Evolutionary conservation across 2,113 vertebrate species (phyloP).

Genomic region (Forbesichthys papilliferus): DNA sequence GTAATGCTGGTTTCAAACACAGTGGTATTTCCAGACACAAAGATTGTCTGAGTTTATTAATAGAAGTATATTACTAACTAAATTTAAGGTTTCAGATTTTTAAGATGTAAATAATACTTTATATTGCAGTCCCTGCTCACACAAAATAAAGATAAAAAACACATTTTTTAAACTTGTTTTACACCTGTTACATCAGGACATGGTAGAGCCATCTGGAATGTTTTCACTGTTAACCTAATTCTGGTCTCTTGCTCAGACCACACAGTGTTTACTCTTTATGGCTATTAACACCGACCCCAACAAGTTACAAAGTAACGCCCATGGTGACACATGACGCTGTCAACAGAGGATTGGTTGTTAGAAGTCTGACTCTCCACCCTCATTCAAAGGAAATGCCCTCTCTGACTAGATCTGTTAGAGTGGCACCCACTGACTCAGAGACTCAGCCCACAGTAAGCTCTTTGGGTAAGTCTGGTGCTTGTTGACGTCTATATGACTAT

Average conservation of each 20-base stretch:
- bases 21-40: too few relatives aligned
- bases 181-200: neutral
- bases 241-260: neutral
- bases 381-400: slow-evolving; percentile 25
- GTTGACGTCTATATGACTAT: slow-evolving; percentile 44
- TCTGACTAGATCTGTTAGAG: slow-evolving; percentile 8
- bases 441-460: slow-evolving; percentile 30
- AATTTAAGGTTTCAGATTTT: too few relatives aligned
- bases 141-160: too few relatives aligned
- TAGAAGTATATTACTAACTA: too few relatives aligned
- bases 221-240: neutral
- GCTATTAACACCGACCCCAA: slow-evolving; percentile 13
- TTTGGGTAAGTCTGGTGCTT: slow-evolving; percentile 46
- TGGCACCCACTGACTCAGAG: slow-evolving; percentile 40
- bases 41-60: too few relatives aligned
- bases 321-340: slow-evolving; percentile 19
- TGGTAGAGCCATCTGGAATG: neutral
- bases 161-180: neutral
- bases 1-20: too few relatives aligned
- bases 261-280: slow-evolving; percentile 21
- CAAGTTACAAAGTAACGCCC: slow-evolving; percentile 10
- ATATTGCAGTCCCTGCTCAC: too few relatives aligned
- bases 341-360: slow-evolving; percentile 23
- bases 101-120: too few relatives aligned
- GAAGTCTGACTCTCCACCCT: slow-evolving; percentile 44